These are phyloP conservation scores for Pterostichus madidus DNA, from an alignment of 2,888 invertebrate genomes.

Conservation along the genomic window DNA sequence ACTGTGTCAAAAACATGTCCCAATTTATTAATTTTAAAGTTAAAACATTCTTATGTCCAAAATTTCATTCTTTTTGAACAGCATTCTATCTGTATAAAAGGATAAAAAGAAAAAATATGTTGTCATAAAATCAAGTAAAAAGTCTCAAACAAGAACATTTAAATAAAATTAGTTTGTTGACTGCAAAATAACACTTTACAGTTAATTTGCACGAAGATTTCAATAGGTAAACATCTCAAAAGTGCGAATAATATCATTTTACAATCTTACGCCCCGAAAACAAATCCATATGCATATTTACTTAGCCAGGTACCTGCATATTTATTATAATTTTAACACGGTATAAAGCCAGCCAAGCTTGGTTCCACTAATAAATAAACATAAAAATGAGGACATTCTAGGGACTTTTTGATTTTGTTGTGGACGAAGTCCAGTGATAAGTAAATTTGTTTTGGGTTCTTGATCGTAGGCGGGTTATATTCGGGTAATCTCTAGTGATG, in stretches of 20 bases:
- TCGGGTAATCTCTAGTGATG: too few relatives aligned
- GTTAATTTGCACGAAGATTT: conserved; percentile 22
- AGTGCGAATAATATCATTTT: conserved; percentile 43
- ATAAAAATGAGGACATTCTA: conserved; percentile 45
- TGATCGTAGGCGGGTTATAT: conserved; percentile 1
- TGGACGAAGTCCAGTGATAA: conserved; percentile 38
- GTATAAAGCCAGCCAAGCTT: not conserved
- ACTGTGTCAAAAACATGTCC: too few relatives aligned
- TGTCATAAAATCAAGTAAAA: too few relatives aligned
- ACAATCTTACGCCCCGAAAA: conserved; percentile 24
- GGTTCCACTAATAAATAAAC: conserved; percentile 30
- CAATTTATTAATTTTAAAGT: too few relatives aligned
- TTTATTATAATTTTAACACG: not conserved
- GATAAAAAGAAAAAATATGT: too few relatives aligned
- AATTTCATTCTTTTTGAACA: too few relatives aligned
- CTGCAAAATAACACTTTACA: conserved; percentile 27
- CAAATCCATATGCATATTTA: conserved; percentile 39
- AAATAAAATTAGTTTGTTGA: conserved; percentile 24
- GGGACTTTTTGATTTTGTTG: conserved; percentile 4
- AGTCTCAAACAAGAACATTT: conserved; percentile 3
- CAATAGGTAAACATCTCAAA: conserved; percentile 34
- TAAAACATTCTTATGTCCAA: too few relatives aligned
- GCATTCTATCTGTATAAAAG: too few relatives aligned
- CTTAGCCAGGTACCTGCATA: conserved; percentile 42
- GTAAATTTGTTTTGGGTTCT: conserved; percentile 57